Evolutionary conservation across 1,140 invertebrate genomes (phyloP), one percentile per base, ranked within the genome.

Genomic region (Heliconius hewitsoni): DNA sequence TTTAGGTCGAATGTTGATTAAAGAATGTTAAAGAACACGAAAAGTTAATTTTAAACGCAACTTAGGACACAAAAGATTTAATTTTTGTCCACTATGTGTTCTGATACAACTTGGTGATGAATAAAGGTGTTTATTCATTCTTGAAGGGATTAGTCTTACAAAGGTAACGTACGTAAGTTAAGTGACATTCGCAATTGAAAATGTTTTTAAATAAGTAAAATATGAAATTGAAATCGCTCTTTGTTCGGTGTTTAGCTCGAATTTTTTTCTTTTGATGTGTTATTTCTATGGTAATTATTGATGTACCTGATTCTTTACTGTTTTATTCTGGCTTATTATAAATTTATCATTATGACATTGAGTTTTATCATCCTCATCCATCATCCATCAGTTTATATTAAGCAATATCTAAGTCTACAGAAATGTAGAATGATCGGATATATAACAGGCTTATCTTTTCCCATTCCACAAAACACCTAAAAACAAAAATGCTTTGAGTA

Each of bases 1-100:
- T 66, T 30, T 27, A 30, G 60, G 60, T 66, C 27, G 11, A 66
- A 30, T 66, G 9, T 66, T 9, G 9, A 19, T 37, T 16, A 46
- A 50, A 46, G 30, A 0, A 30, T 52, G 78, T 73, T 77, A 57
- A 84, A 85, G 83, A 90, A 86, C 83, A 85, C 81, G 87, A 89
- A 91, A 91, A 90, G 86, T 92, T 93, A 92, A 93, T 93, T 91
- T 89, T 86, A 92, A 93, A 87, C 89, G 88, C 84, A 84, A 91
- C 86, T 89, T 90, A 89, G 81, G 82, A 78, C 84, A 93, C 89
- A 94, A 94, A 94, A 89, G 91, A 92, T 89, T 92, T 87, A 90
- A 91, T 87, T 91, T 89, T 90, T 89, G 91, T 90, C 82, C 87
- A 88, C 84, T 86, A 85, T 84, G 80, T 80, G 80, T 74, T 78